A percentile compares a stretch with the other conserved stretches of the same genome.
Evolutionary conservation across 2,888 invertebrate species (phyloP).

Genomic region (Caenorhabditis sulstoni): DNA sequence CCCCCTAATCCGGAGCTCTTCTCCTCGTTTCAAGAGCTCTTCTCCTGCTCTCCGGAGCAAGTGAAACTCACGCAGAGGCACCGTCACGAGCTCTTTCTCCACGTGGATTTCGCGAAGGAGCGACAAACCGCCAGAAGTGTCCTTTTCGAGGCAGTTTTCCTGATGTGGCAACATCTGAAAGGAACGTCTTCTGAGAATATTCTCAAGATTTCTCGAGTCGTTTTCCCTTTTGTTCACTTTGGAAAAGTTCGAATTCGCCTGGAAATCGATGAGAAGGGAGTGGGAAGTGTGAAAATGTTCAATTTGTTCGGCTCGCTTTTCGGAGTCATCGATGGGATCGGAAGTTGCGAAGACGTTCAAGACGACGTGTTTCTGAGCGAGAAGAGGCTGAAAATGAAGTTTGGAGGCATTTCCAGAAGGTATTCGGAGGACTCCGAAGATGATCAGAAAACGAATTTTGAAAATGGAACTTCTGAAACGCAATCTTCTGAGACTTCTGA

Average conservation of each 20-base stretch:
- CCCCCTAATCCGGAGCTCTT: conserved; percentile 5
- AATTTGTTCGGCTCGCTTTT: conserved; percentile 49
- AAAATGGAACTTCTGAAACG: neutral
- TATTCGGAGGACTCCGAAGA: conserved; percentile 6
- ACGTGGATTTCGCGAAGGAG: conserved; percentile 36
- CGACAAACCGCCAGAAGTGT: conserved; percentile 33
- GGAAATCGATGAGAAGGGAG: conserved; percentile 5
- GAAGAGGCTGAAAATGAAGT: conserved; percentile 2
- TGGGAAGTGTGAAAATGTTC: conserved; percentile 25
- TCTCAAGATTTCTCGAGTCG: neutral
- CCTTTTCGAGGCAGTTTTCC: conserved; percentile 36
- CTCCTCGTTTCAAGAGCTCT: conserved; percentile 16
- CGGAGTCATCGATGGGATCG: conserved; percentile 25
- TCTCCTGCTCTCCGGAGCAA: conserved; percentile 7
- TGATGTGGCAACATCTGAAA: conserved; percentile 19
- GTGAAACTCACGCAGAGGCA: conserved; percentile 32
- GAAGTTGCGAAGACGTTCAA: neutral
- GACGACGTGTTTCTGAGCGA: conserved; percentile 14
- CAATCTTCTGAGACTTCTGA: no score
- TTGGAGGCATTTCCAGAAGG: neutral
- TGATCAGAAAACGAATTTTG: neutral
- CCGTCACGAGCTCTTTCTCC: conserved; percentile 39
- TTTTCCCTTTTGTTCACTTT: conserved; percentile 51
- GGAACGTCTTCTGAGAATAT: neutral
- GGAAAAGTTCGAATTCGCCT: conserved; percentile 48